phyloP scores from a whole-genome alignment of 2,113 vertebrate species.

The Rattus norvegicus region DNA sequence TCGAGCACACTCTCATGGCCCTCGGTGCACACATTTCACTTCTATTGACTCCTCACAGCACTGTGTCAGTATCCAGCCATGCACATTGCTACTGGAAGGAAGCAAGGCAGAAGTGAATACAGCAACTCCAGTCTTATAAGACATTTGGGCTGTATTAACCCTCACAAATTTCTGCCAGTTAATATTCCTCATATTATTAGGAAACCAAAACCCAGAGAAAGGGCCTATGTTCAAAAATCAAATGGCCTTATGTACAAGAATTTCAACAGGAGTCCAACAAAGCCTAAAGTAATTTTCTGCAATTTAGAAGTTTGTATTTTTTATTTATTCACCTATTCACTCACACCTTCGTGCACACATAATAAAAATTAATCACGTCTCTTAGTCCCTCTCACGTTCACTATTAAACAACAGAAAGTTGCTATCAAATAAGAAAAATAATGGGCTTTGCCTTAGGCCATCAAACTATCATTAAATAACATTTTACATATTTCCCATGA shows the following conservation, averaged over 20 bases:
- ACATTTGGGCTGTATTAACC: background rate
- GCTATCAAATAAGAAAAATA: background rate
- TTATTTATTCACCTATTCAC: background rate
- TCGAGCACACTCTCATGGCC: background rate
- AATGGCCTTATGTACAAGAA: background rate
- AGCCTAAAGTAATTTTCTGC: background rate
- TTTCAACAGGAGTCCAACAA: background rate
- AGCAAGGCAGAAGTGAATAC: too few relatives aligned
- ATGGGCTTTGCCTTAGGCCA: background rate
- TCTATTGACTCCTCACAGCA: background rate
- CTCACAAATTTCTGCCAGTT: background rate
- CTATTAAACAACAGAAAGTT: background rate
- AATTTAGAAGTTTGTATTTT: background rate
- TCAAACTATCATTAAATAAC: background rate
- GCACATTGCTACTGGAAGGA: background rate
- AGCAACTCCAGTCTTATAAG: background rate
- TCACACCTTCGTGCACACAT: background rate
- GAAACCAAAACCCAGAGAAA: background rate
- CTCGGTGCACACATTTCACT: background rate
- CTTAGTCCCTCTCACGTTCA: background rate
- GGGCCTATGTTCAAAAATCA: background rate
- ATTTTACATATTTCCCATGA: background rate
- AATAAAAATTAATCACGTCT: background rate
- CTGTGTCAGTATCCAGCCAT: background rate
- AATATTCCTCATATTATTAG: background rate